These are phyloP conservation scores for Gallinago media DNA, from an alignment of 2,113 vertebrate genomes.

Conservation along the genomic window DNA sequence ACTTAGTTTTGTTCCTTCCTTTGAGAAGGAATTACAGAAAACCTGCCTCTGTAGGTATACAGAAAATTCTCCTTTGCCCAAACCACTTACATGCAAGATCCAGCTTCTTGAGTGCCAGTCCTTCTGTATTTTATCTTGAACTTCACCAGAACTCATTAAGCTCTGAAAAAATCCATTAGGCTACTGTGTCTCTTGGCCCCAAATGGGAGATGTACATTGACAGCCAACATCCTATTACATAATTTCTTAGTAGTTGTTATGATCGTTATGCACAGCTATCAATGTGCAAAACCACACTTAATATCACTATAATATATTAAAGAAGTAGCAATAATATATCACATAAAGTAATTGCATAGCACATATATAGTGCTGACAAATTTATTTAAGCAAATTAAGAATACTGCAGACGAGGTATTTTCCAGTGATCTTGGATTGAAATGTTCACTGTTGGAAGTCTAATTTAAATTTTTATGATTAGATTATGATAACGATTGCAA, in stretches of 20 bases:
- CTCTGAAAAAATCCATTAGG: background rate
- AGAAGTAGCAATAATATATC: conserved; percentile 4
- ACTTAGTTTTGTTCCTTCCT: background rate
- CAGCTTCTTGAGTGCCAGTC: background rate
- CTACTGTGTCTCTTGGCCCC: background rate
- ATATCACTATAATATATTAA: background rate
- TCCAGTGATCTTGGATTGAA: conserved; percentile 1
- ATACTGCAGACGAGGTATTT: conserved; percentile 26
- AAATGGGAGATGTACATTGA: background rate
- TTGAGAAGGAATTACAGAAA: background rate
- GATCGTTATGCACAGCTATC: background rate
- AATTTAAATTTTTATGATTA: conserved; percentile 67
- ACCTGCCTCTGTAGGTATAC: background rate
- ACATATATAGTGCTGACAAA: conserved; percentile 17
- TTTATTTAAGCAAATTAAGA: conserved; percentile 51
- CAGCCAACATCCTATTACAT: background rate
- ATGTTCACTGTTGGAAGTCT: conserved; percentile 30
- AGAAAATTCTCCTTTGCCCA: background rate
- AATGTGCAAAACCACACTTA: conserved; percentile 7
- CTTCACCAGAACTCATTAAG: background rate
- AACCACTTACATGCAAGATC: background rate
- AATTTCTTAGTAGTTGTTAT: background rate
- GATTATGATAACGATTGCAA: conserved; percentile 45
- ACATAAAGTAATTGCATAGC: background rate
- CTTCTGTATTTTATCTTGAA: conserved; percentile 3